Percentiles rank a stretch among this genome's conserved stretches.
Evolutionary conservation across 2,888 invertebrate genomes (phyloP).

Genomic region (Melanostoma scalare): DNA sequence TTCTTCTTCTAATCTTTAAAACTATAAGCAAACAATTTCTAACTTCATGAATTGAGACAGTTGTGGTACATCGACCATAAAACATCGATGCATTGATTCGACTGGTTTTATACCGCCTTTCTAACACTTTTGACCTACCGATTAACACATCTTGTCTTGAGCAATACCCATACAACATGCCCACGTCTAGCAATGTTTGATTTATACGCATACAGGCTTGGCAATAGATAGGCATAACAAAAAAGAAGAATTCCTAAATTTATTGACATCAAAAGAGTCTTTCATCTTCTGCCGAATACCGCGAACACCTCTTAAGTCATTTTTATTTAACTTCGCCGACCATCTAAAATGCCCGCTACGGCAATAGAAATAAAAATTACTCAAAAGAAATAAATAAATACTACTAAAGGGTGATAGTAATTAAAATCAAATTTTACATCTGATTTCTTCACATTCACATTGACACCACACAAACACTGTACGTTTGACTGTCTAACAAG

Average conservation of each 20-base stretch:
- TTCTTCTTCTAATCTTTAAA: too few species aligned
- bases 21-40: too few species aligned
- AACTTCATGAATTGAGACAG: too few species aligned
- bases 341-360: constrained; percentile 43
- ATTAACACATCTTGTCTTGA: background rate
- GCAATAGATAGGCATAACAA: constrained; percentile 3
- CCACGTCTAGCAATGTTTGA: background rate
- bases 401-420: constrained; percentile 39
- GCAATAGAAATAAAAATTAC: constrained; percentile 12
- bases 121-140: too few species aligned
- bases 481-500: background rate
- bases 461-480: constrained; percentile 6
- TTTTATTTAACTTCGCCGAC: constrained; percentile 64
- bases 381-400: constrained; percentile 32
- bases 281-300: constrained; percentile 59
- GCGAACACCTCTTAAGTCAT: constrained; percentile 54
- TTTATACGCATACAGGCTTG: background rate
- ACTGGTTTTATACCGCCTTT: too few species aligned
- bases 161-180: constrained; percentile 1
- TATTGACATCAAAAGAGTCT: constrained; percentile 62
- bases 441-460: constrained; percentile 62
- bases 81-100: too few species aligned
- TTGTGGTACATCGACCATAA: too few species aligned
- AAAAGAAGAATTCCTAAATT: constrained; percentile 31
- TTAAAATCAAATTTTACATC: constrained; percentile 64